Percentiles rank a stretch among this genome's conserved stretches.
Evolutionary conservation across 2,797 vertebrate species (phyloP).

Genomic region (Danio tinwini): DNA sequence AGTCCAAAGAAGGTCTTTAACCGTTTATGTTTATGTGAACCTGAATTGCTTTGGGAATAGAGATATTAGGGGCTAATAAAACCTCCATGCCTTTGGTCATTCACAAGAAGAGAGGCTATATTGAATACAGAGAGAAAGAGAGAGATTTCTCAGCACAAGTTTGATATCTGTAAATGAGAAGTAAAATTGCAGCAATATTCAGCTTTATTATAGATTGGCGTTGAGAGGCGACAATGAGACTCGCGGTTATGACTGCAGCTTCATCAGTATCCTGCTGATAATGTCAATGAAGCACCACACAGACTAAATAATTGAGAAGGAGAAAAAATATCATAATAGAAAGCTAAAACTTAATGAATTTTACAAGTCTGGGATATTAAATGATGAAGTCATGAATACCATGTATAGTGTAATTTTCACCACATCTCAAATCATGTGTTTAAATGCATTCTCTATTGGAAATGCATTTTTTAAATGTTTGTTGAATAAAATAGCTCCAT

Average conservation of each 20-base stretch:
- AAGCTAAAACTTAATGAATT: constrained; percentile 18
- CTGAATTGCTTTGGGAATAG: constrained; percentile 13
- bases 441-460: background rate
- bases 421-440: background rate
- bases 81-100: constrained; percentile 10
- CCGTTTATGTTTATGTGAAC: background rate
- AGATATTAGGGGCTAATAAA: constrained; percentile 2
- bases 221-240: constrained; percentile 14
- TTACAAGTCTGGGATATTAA: constrained; percentile 3
- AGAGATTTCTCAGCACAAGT: constrained; percentile 4
- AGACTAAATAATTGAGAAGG: constrained; percentile 30
- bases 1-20: background rate
- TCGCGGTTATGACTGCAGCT: background rate
- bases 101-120: constrained; percentile 1
- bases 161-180: constrained; percentile 14
- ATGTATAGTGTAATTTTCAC: background rate
- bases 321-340: constrained; percentile 7
- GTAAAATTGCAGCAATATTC: constrained; percentile 19
- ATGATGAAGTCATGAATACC: background rate
- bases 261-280: constrained; percentile 40
- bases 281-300: constrained; percentile 10
- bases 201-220: constrained; percentile 21
- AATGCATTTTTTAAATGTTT: background rate
- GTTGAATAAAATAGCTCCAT: background rate
- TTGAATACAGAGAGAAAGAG: background rate